Conservation (phyloP, 2,113 vertebrate genomes). For the Machaerirhynchus nigripectus region DNA sequence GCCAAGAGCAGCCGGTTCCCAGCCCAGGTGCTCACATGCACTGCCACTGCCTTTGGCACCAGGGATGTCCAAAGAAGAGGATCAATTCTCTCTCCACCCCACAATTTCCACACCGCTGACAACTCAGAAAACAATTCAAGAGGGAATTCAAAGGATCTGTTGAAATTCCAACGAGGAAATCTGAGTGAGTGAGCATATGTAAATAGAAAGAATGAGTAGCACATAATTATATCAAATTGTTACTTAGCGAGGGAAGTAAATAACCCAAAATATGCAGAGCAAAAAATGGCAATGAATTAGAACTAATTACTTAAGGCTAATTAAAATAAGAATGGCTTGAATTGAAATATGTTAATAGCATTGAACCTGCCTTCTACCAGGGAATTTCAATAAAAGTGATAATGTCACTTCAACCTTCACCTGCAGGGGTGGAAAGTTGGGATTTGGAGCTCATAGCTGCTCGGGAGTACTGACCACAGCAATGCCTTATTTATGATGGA, state of each 20-base stretch:
- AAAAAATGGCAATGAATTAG: slow-evolving; percentile 74
- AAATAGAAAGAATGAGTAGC: slow-evolving; percentile 73
- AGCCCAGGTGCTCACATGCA: slow-evolving; percentile 48
- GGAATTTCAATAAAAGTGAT: slow-evolving; percentile 64
- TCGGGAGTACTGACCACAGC: not conserved
- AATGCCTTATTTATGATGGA: slow-evolving; percentile 16
- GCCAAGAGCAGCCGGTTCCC: slow-evolving; percentile 30
- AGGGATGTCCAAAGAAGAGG: slow-evolving; percentile 26
- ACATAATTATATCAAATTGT: slow-evolving; percentile 78
- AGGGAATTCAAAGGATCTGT: slow-evolving; percentile 65
- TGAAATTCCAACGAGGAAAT: slow-evolving; percentile 54
- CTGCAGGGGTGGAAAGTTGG: not conserved
- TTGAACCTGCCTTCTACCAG: slow-evolving; percentile 64
- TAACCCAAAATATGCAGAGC: slow-evolving; percentile 75
- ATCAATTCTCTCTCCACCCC: slow-evolving; percentile 40
- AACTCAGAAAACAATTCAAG: slow-evolving; percentile 50
- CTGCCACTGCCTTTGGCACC: slow-evolving; percentile 35
- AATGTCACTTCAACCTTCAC: not conserved
- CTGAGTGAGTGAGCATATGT: slow-evolving; percentile 54
- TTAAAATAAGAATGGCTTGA: slow-evolving; percentile 77
- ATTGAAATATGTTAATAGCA: slow-evolving; percentile 76
- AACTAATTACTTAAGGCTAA: slow-evolving; percentile 82
- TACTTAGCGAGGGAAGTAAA: slow-evolving; percentile 79
- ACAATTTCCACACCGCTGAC: slow-evolving; percentile 52
- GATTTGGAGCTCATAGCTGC: slow-evolving; percentile 2